These are phyloP conservation scores for Corynorhinus townsendii DNA, from an alignment of 2,113 vertebrate genomes.

Conservation along the genomic window DNA sequence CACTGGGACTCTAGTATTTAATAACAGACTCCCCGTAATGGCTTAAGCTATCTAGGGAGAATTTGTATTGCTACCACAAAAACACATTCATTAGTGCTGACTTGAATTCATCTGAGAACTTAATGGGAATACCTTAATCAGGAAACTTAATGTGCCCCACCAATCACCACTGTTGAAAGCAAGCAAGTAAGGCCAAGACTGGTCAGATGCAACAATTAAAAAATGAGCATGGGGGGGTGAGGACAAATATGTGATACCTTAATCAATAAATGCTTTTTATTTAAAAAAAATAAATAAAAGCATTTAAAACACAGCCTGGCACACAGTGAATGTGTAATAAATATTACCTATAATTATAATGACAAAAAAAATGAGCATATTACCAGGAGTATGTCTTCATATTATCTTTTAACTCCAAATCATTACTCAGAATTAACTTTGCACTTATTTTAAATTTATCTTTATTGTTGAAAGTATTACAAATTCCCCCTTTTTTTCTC, in stretches of 20 bases:
- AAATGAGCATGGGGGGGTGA: too few relatives aligned
- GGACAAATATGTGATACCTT: too few relatives aligned
- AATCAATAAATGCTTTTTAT: too few relatives aligned
- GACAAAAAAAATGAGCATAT: not conserved
- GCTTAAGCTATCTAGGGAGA: not conserved
- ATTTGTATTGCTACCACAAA: not conserved
- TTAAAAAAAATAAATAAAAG: too few relatives aligned
- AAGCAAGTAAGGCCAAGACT: not conserved
- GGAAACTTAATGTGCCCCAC: not conserved
- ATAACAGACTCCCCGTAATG: not conserved
- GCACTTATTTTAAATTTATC: not conserved
- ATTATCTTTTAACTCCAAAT: not conserved
- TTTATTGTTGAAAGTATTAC: too few relatives aligned
- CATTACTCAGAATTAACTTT: not conserved
- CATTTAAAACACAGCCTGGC: not conserved
- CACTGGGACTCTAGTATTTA: too few relatives aligned
- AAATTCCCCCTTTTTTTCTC: too few relatives aligned
- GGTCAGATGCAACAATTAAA: not conserved
- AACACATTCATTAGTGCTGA: not conserved
- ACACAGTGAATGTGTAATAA: not conserved
- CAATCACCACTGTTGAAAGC: not conserved
- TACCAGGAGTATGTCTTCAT: not conserved
- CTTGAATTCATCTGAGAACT: not conserved
- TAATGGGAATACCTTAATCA: not conserved
- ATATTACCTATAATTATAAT: not conserved